Base-by-base conservation (phyloP, 2,888 invertebrate species). In the Ophion costatus region DNA sequence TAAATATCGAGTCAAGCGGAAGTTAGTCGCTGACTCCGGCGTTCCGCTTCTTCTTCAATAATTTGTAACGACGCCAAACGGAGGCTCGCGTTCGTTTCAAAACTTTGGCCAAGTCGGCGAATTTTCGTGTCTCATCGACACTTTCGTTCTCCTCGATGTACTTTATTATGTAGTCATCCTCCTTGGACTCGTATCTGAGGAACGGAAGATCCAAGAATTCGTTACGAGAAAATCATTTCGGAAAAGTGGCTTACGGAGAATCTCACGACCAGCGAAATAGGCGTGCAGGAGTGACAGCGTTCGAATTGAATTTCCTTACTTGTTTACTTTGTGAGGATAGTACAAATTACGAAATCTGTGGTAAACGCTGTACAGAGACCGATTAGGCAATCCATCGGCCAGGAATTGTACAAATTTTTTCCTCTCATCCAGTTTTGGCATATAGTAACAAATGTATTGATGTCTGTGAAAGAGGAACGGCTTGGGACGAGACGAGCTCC, bases 321-420 rank as follows among this genome's bases (percentile, higher is more conserved):
- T 91, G 89, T 91, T 88, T 20, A 69, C 51, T 74, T 79, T 87
- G 20, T 84, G 84, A 45, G 17, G 38, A 4, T 86, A 57, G 73
- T 88, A 90, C 14, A 93, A 78, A 75, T 87, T 89, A 84, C 87
- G 89, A 83, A 93, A 93, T 87, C 92, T 89, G 22, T 91, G 88
- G 82, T 91, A 92, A 66, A 93, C 91, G 78, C 93, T 93, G 67
- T 92, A 92, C n/a, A 93, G 84, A 17, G 90, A 90, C 84, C 93
- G 88, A 33, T 90, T 63, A 38, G 89, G 89, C 57, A 93, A 87
- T 4, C 89, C 91, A 83, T 90, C 83, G 0, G 93, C 93, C 83
- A 93, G 83, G 86, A 92, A 93, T 71, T 92, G 93, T 11, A 91
- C 90, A 87, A 93, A 93, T 69, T 88, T 91, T 20, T 82, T 87